These are phyloP conservation scores for Gephyroberyx darwinii DNA, from an alignment of 2,797 vertebrate genomes.

Conservation along the genomic window DNA sequence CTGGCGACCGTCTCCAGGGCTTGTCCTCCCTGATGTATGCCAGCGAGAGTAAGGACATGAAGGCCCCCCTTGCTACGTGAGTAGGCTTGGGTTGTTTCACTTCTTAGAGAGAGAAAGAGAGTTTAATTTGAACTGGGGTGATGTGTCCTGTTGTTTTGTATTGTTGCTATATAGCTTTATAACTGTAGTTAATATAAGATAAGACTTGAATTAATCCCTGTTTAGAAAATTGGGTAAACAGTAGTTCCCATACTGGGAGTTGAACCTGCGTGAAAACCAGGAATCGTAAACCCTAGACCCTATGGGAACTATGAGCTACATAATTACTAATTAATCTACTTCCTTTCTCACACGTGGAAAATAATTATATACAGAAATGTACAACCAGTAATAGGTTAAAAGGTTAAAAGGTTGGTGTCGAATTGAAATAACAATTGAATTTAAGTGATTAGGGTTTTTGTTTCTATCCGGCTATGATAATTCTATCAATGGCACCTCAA, in stretches of 20 bases:
- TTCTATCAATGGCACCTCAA: too few relatives aligned
- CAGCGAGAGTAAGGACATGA: slow-evolving; percentile 99
- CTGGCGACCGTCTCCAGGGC: slow-evolving; percentile 96
- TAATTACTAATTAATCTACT: not conserved
- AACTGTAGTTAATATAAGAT: too few relatives aligned
- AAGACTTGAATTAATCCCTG: too few relatives aligned
- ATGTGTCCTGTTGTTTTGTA: too few relatives aligned
- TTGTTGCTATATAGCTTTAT: too few relatives aligned
- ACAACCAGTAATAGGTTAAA: not conserved
- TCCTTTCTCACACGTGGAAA: too few relatives aligned
- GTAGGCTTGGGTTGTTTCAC: slow-evolving; percentile 70
- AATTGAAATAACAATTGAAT: not conserved
- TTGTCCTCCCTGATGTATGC: slow-evolving; percentile 96
- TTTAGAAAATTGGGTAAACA: too few relatives aligned
- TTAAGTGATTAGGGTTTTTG: not conserved
- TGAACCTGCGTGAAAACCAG: too few relatives aligned
- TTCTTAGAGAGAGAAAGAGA: slow-evolving; percentile 2
- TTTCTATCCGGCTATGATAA: too few relatives aligned
- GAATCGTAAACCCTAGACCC: too few relatives aligned
- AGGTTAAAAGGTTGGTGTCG: not conserved
- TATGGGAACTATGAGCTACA: too few relatives aligned
- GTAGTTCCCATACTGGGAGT: too few relatives aligned
- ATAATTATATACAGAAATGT: not conserved
- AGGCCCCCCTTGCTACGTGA: slow-evolving; percentile 99
- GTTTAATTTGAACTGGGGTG: not conserved